Evolutionary conservation across 1,140 invertebrate species (phyloP).

Genomic region (Vanessa tameamea): DNA sequence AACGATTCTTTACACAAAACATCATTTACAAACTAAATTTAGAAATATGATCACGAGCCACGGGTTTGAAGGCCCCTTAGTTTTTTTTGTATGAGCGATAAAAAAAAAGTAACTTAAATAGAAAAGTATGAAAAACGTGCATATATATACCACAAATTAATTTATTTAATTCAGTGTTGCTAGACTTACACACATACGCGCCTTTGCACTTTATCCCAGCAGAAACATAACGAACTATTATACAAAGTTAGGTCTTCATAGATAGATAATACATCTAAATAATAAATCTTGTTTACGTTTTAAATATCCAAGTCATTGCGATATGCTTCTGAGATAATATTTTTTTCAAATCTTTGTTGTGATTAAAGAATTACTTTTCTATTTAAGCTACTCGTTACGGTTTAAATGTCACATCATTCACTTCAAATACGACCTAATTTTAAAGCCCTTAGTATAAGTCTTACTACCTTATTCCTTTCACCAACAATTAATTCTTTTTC

Average conservation of each 20-base stretch:
- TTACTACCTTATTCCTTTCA: background rate
- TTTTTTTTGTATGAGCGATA: background rate
- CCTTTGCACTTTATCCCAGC: no score
- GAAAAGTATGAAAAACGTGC: background rate
- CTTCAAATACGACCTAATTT: background rate
- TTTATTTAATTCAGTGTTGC: no score
- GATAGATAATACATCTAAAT: no score
- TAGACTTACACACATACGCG: no score
- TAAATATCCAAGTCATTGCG: no score
- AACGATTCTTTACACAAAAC: background rate
- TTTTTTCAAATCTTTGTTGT: no score
- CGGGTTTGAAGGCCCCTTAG: background rate
- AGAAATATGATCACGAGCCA: constrained; percentile 1
- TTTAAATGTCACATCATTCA: background rate
- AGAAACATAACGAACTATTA: no score
- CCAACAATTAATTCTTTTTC: constrained; percentile 4
- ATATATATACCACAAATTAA: no score
- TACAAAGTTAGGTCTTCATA: no score
- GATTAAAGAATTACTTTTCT: background rate
- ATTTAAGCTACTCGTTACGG: background rate
- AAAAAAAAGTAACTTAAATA: background rate
- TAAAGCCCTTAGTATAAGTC: constrained; percentile 9
- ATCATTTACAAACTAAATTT: constrained; percentile 12
- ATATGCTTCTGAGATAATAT: no score
- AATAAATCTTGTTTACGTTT: no score